A percentile compares a stretch with the other conserved stretches of the same genome.
Conservation (phyloP, 2,113 vertebrate species). For the Hydropotes inermis region DNA sequence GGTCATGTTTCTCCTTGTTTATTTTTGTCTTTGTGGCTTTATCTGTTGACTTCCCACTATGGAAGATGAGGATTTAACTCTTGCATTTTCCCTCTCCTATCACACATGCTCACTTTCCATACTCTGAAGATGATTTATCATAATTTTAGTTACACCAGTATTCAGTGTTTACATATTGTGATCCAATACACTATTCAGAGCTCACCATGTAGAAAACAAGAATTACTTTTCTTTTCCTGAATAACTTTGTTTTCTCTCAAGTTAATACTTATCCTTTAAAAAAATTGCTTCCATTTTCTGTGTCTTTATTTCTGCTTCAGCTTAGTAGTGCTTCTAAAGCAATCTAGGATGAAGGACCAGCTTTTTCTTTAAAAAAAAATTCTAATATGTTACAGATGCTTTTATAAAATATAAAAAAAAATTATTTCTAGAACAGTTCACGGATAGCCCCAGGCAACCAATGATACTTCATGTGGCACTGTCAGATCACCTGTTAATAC, state of each 20-base stretch:
- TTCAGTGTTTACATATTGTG: constrained; percentile 45
- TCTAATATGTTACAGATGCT: background rate
- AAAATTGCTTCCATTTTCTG: constrained; percentile 33
- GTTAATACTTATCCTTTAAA: constrained; percentile 39
- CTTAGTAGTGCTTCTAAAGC: constrained; percentile 27
- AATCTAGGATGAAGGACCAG: background rate
- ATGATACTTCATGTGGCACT: background rate
- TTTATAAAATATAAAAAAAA: constrained; percentile 4
- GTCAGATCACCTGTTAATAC: background rate
- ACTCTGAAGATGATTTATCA: background rate
- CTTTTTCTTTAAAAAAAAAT: background rate
- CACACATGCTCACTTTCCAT: background rate
- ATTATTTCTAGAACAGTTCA: background rate
- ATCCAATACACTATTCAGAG: constrained; percentile 30
- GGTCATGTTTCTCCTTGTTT: background rate
- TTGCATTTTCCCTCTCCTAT: background rate
- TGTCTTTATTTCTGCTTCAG: constrained; percentile 50
- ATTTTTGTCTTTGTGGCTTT: background rate
- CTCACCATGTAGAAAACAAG: constrained; percentile 43
- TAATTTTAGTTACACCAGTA: constrained; percentile 28
- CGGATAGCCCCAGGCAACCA: background rate
- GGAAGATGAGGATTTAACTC: background rate
- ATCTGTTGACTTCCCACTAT: background rate
- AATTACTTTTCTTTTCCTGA: constrained; percentile 53
- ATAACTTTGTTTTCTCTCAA: constrained; percentile 4